These are phyloP conservation scores for Blastobasis adustella DNA, from an alignment of 2,888 invertebrate species.

Conservation along the genomic window DNA sequence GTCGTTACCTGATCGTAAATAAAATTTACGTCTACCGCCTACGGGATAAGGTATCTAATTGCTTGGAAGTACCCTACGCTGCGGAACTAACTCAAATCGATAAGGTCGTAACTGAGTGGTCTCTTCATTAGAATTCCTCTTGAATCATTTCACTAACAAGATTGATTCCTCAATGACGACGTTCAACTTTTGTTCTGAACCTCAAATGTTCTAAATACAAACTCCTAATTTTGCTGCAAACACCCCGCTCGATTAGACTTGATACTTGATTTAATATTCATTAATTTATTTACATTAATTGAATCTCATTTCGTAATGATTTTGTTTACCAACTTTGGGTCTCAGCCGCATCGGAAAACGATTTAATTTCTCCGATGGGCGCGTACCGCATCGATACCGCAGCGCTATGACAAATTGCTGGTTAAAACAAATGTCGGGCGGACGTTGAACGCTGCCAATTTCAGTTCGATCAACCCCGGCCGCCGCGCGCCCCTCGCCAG, in stretches of 20 bases:
- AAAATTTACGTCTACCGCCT: constrained; percentile 48
- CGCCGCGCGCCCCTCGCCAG: constrained; percentile 25
- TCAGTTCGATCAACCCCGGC: constrained; percentile 60
- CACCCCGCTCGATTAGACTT: constrained; percentile 22
- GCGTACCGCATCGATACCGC: background rate
- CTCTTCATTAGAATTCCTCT: constrained; percentile 23
- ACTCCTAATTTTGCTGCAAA: constrained; percentile 25
- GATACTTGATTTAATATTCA: constrained; percentile 12
- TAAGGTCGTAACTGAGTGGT: constrained; percentile 15
- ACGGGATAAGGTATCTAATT: constrained; percentile 47
- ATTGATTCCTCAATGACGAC: constrained; percentile 21
- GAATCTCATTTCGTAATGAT: background rate
- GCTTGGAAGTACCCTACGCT: constrained; percentile 27
- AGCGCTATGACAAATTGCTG: constrained; percentile 37
- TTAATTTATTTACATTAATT: too few species aligned
- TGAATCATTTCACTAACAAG: constrained; percentile 23
- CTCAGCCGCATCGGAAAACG: too few species aligned
- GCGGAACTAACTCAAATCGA: constrained; percentile 2
- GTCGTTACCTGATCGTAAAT: constrained; percentile 36
- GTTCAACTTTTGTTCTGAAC: constrained; percentile 15
- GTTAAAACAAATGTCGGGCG: constrained; percentile 47
- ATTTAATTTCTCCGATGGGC: too few species aligned
- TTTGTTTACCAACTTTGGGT: background rate
- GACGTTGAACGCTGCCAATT: constrained; percentile 60
- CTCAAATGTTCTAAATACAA: constrained; percentile 39